These are phyloP conservation scores for Corythoichthys haematopterus DNA, from an alignment of 2,113 vertebrate species.

Conservation along the genomic window DNA sequence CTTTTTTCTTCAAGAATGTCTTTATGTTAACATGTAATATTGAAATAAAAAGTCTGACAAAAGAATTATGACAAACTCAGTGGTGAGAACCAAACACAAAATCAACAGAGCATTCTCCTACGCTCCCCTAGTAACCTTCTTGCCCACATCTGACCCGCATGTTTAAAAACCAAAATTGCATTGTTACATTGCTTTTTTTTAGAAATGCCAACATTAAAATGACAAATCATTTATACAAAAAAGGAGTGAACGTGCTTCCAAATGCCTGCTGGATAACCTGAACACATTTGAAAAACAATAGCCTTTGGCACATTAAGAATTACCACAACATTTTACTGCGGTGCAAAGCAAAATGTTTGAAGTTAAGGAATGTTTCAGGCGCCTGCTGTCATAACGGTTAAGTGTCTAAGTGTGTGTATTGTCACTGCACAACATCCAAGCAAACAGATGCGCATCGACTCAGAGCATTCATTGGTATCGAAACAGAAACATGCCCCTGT, in stretches of 20 bases:
- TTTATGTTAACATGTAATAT: conserved; percentile 43
- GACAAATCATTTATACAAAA: conserved; percentile 4
- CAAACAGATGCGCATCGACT: conserved; percentile 4
- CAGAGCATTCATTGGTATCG: background rate
- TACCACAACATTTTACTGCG: background rate
- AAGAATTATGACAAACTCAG: conserved; percentile 38
- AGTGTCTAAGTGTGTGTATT: background rate
- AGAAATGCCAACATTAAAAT: conserved; percentile 15
- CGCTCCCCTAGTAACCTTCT: background rate
- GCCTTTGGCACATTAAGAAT: background rate
- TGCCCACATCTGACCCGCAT: conserved; percentile 25
- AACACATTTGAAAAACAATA: background rate
- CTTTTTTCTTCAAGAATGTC: conserved; percentile 40
- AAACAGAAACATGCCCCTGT: conserved; percentile 14
- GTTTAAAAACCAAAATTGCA: conserved; percentile 37
- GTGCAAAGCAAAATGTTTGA: background rate
- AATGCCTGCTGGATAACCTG: conserved; percentile 14
- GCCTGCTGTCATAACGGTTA: background rate
- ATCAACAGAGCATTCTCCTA: background rate
- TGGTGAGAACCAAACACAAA: conserved; percentile 22
- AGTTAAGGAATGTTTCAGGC: conserved; percentile 2
- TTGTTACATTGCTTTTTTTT: conserved; percentile 24
- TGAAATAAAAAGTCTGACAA: conserved; percentile 50
- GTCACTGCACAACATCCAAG: background rate
- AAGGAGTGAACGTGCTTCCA: conserved; percentile 25